Conservation (phyloP, 2,113 vertebrate genomes). For the Nothobranchius kuhntae region DNA sequence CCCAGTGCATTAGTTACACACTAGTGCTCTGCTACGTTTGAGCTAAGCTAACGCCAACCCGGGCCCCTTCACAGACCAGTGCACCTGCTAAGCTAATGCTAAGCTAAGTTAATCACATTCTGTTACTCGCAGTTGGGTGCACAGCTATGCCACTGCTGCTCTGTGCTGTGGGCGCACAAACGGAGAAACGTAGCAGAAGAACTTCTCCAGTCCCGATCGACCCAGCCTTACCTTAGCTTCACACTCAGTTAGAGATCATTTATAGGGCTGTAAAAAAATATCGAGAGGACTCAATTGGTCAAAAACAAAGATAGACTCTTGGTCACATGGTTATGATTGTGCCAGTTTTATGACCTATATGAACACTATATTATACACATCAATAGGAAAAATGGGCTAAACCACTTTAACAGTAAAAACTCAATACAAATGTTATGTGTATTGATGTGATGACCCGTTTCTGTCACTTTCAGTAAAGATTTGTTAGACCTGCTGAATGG, state of each 20-base stretch:
- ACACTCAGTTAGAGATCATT: constrained; percentile 13
- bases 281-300: not conserved
- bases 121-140: constrained; percentile 47
- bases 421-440: not conserved
- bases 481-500: constrained; percentile 6
- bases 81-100: constrained; percentile 66
- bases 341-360: not conserved
- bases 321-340: not conserved
- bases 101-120: constrained; percentile 62
- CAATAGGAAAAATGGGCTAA: not conserved
- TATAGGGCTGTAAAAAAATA: not conserved
- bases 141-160: constrained; percentile 50
- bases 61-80: constrained; percentile 53
- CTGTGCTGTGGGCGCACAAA: constrained; percentile 8
- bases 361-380: not conserved
- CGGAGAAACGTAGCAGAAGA: constrained; percentile 9
- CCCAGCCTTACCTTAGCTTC: not conserved
- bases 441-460: constrained; percentile 39
- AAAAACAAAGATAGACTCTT: not conserved
- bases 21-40: constrained; percentile 34
- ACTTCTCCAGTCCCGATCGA: not conserved
- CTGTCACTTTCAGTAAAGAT: constrained; percentile 30
- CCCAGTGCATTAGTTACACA: constrained; percentile 52
- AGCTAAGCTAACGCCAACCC: constrained; percentile 51
- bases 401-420: not conserved